phyloP scores from a whole-genome alignment of 2,888 invertebrate species.

The Tortricodes alternella region DNA sequence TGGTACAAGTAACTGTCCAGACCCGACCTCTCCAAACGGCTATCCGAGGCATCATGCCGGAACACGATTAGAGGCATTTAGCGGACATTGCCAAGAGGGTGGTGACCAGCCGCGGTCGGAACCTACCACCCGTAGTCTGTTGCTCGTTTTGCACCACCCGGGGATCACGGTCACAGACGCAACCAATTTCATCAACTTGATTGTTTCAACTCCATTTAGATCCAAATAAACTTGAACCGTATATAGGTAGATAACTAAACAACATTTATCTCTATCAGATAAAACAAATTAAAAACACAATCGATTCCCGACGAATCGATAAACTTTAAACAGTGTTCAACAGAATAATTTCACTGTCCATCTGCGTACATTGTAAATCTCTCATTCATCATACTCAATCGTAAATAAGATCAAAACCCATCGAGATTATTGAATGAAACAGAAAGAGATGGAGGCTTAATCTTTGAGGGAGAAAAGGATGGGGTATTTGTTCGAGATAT shows the following conservation, averaged over 20 bases:
- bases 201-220: too few relatives aligned
- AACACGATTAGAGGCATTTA: too few relatives aligned
- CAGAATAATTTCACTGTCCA: conserved; percentile 50
- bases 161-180: too few relatives aligned
- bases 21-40: too few relatives aligned
- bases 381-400: conserved; percentile 71
- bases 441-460: conserved; percentile 25
- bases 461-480: conserved; percentile 12
- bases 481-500: conserved; percentile 1
- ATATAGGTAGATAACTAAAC: conserved; percentile 6
- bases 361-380: conserved; percentile 53
- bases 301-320: conserved; percentile 20
- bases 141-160: too few relatives aligned
- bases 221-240: background rate
- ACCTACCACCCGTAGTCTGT: too few relatives aligned
- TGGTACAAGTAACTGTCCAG: too few relatives aligned
- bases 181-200: too few relatives aligned
- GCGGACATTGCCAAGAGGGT: too few relatives aligned
- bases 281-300: conserved; percentile 30
- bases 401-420: conserved; percentile 61
- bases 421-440: conserved; percentile 58
- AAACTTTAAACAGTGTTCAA: conserved; percentile 45
- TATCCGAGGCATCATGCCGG: too few relatives aligned
- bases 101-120: too few relatives aligned
- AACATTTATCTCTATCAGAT: conserved; percentile 12